phyloP scores from a whole-genome alignment of 1,140 invertebrate genomes.

The Ips typographus region DNA sequence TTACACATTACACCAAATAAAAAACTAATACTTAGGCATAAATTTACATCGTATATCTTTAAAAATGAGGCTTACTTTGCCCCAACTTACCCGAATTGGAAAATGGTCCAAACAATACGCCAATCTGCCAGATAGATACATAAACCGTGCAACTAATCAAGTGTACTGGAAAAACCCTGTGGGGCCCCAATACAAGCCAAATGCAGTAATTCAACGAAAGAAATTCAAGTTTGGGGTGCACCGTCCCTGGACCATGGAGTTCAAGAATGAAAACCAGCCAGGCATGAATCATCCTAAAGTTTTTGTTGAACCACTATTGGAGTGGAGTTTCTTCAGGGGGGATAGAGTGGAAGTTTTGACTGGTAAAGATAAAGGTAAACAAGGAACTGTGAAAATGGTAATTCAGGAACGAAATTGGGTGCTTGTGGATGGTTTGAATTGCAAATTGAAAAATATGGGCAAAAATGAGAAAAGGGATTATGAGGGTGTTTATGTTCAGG shows the following conservation, averaged over 20 bases:
- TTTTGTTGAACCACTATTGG: constrained; percentile 77
- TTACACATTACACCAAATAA: too few relatives aligned
- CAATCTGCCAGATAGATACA: constrained; percentile 81
- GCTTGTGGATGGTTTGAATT: constrained; percentile 91
- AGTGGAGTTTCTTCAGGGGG: constrained; percentile 82
- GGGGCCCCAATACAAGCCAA: constrained; percentile 67
- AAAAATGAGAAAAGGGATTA: constrained; percentile 58
- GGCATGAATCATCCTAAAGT: constrained; percentile 58
- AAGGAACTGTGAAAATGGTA: constrained; percentile 75
- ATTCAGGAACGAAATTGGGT: constrained; percentile 97
- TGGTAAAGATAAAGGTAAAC: constrained; percentile 94
- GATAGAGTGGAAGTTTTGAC: constrained; percentile 88
- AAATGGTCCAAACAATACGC: constrained; percentile 74
- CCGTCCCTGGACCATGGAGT: constrained; percentile 80
- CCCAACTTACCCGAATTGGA: constrained; percentile 51
- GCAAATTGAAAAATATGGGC: constrained; percentile 64
- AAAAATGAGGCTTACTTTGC: constrained; percentile 8
- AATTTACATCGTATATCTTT: background rate
- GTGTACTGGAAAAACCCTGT: constrained; percentile 79
- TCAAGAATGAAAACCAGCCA: constrained; percentile 66
- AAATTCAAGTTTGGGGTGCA: constrained; percentile 70
- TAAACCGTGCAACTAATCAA: constrained; percentile 73
- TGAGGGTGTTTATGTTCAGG: constrained; percentile 64
- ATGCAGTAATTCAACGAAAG: constrained; percentile 65
- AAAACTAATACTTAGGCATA: background rate